Evolutionary conservation across 2,888 invertebrate species (phyloP).

Genomic region (Drosophila limbata): DNA sequence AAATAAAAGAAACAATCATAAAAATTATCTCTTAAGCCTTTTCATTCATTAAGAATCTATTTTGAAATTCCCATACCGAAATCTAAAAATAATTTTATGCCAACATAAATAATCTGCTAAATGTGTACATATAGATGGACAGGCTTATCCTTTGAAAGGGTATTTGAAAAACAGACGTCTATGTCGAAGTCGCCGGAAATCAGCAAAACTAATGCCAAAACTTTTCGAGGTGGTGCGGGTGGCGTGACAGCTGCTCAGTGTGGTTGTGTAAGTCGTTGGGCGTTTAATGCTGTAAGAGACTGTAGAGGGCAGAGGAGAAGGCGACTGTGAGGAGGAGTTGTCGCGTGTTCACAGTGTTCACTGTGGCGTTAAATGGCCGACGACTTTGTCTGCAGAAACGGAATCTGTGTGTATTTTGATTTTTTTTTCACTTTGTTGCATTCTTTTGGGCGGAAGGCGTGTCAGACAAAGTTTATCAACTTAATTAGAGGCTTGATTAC

Average conservation of each 20-base stretch:
- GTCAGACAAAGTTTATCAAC: conserved; percentile 74
- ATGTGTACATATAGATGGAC: neutral
- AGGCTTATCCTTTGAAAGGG: conserved; percentile 13
- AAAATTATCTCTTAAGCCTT: too few relatives aligned
- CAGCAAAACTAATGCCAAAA: conserved; percentile 74
- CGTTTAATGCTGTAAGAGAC: conserved; percentile 16
- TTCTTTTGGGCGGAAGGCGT: conserved; percentile 31
- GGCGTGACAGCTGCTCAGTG: conserved; percentile 50
- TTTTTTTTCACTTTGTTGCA: conserved; percentile 1
- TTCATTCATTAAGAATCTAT: too few relatives aligned
- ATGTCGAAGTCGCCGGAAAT: conserved; percentile 63
- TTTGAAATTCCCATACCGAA: too few relatives aligned
- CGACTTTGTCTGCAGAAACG: conserved; percentile 60
- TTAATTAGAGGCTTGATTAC: conserved; percentile 81
- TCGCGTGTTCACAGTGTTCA: conserved; percentile 52
- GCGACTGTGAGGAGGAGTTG: neutral
- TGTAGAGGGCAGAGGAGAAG: too few relatives aligned
- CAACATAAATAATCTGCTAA: neutral
- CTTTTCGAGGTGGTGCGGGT: conserved; percentile 39
- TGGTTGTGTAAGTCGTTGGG: conserved; percentile 60
- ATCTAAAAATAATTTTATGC: neutral
- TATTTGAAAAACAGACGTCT: conserved; percentile 42
- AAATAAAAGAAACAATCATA: too few relatives aligned
- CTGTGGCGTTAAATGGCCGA: conserved; percentile 74
- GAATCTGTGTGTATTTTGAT: conserved; percentile 37